Conservation (phyloP, 2,113 vertebrate species). For the Labrus mixtus region DNA sequence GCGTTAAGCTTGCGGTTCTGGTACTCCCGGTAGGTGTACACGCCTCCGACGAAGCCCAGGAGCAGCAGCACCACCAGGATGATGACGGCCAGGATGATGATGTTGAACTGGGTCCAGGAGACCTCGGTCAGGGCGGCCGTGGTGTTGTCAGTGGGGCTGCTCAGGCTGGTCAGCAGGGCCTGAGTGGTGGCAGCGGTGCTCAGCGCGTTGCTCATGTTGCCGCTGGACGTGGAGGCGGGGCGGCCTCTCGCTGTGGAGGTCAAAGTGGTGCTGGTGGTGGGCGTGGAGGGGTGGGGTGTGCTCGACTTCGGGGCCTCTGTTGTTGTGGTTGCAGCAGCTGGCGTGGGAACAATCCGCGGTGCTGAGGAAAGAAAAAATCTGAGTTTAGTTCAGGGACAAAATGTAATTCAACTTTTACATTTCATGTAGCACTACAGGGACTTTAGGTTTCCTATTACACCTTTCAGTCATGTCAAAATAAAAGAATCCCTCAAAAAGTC, state of each 20-base stretch:
- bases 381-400: background rate
- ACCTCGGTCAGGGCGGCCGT: conserved; percentile 90
- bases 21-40: conserved; percentile 97
- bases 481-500: too few relatives aligned
- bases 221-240: conserved; percentile 47
- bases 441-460: too few relatives aligned
- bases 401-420: too few relatives aligned
- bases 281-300: conserved; percentile 28
- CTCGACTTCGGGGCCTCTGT: conserved; percentile 11
- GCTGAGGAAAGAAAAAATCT: conserved; percentile 58
- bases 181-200: conserved; percentile 79
- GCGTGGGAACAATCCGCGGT: conserved; percentile 42
- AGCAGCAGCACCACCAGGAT: conserved; percentile 94
- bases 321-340: conserved; percentile 40
- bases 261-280: conserved; percentile 74
- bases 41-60: conserved; percentile 94
- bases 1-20: conserved; percentile 97
- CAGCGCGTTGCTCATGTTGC: conserved; percentile 72
- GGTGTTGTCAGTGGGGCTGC: conserved; percentile 90
- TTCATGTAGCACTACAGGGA: background rate
- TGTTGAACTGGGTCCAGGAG: conserved; percentile 98
- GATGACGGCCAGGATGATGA: conserved; percentile 96
- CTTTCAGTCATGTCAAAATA: too few relatives aligned
- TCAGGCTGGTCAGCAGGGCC: conserved; percentile 82
- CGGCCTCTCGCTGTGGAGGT: conserved; percentile 46